A percentile compares a stretch with the other conserved stretches of the same genome.
Evolutionary conservation across 2,797 vertebrate genomes (phyloP).

Genomic region (Rhinoraja longicauda): DNA sequence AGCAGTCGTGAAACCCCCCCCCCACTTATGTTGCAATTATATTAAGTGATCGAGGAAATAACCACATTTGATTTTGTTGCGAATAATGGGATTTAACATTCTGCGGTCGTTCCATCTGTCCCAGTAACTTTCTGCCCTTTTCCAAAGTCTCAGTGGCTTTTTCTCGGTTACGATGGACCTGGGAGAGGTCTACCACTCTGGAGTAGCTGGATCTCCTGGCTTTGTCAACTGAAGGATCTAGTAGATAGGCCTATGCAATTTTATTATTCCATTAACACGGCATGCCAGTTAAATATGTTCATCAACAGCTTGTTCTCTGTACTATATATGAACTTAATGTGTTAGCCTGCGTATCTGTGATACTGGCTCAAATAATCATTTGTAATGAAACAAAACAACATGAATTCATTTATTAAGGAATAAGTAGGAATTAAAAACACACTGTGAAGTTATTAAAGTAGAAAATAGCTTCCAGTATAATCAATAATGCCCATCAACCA

Average conservation of each 20-base stretch:
- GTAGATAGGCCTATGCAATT: background rate
- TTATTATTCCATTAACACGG: background rate
- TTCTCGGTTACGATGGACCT: too few species aligned
- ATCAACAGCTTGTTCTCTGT: background rate
- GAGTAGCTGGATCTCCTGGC: background rate
- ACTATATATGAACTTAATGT: background rate
- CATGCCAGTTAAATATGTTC: background rate
- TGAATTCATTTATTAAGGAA: background rate
- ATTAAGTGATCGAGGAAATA: background rate
- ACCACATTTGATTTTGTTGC: background rate
- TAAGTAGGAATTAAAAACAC: background rate
- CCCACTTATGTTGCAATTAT: background rate
- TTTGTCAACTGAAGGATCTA: background rate
- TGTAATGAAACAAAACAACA: background rate
- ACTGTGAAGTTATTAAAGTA: background rate
- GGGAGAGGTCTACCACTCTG: background rate
- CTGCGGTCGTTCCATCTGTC: background rate
- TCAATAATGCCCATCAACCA: background rate
- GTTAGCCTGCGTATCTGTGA: background rate
- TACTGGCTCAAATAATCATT: background rate
- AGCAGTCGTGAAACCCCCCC: background rate
- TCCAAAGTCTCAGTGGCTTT: background rate
- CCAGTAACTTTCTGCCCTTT: background rate
- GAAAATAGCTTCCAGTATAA: background rate
- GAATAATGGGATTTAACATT: background rate